Percentiles rank a stretch among this genome's conserved stretches.
phyloP scores from a whole-genome alignment of 2,888 invertebrate genomes.

The Caradrina clavipalpis region DNA sequence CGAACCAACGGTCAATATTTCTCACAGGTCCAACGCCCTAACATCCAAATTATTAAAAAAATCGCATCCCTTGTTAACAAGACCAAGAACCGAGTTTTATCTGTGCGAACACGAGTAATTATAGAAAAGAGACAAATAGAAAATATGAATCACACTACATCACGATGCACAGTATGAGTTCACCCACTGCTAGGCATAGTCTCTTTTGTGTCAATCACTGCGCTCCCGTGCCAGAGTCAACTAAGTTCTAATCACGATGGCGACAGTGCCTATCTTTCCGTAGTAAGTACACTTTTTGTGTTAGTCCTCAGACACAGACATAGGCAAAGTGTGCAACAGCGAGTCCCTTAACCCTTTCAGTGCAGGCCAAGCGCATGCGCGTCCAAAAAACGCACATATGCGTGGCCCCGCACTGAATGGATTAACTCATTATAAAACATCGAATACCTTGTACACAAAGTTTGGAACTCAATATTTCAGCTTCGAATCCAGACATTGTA shows the following conservation, averaged over 20 bases:
- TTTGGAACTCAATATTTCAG: neutral
- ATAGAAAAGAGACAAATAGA: neutral
- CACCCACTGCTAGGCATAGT: neutral
- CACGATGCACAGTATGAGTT: too few relatives aligned
- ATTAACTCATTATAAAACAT: neutral
- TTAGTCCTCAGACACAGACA: neutral
- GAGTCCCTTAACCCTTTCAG: too few relatives aligned
- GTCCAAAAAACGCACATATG: too few relatives aligned
- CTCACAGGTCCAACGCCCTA: constrained; percentile 2
- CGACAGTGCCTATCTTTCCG: neutral
- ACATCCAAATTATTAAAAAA: too few relatives aligned
- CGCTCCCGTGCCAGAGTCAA: neutral
- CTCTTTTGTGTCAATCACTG: neutral
- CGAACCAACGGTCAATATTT: constrained; percentile 5
- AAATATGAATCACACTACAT: neutral
- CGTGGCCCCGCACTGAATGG: too few relatives aligned
- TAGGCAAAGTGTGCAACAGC: too few relatives aligned
- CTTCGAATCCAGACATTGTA: neutral
- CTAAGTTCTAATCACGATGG: neutral
- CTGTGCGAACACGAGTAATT: neutral
- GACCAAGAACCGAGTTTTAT: neutral
- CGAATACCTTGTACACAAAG: neutral
- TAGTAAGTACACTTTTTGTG: too few relatives aligned
- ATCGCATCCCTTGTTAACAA: too few relatives aligned
- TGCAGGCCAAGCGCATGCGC: too few relatives aligned